Percentiles rank a stretch among this genome's conserved stretches.
Conservation (phyloP, 2,888 invertebrate species). For the Acrocyrtus sp. region DNA sequence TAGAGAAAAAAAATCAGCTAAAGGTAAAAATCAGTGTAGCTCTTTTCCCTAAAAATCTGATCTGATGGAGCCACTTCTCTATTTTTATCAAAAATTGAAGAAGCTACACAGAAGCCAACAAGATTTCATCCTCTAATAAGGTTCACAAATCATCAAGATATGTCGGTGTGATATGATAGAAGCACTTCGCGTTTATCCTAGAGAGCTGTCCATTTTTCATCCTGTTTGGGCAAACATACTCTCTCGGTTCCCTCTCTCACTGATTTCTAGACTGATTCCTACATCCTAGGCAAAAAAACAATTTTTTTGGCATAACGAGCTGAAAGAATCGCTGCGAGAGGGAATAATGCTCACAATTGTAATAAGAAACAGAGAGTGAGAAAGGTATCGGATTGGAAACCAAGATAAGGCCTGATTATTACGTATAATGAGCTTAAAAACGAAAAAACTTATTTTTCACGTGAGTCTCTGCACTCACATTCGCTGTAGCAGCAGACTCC, state of each 20-base stretch:
- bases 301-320: constrained; percentile 17
- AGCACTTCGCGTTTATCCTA: no score
- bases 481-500: no score
- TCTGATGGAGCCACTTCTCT: background rate
- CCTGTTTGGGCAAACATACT: no score
- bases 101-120: constrained; percentile 43
- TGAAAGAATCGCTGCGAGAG: no score
- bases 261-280: no score
- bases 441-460: no score
- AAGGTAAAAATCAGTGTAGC: background rate
- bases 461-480: no score
- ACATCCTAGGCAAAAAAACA: no score
- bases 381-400: constrained; percentile 31
- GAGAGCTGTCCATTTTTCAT: constrained; percentile 1
- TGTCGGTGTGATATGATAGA: constrained; percentile 43
- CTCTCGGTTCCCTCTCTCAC: no score
- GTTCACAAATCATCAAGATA: constrained; percentile 47
- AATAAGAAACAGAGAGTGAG: background rate
- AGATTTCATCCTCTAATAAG: constrained; percentile 45
- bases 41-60: background rate
- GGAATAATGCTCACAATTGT: no score
- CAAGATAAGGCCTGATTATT: constrained; percentile 36
- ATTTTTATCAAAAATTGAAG: constrained; percentile 17
- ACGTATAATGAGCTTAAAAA: constrained; percentile 33
- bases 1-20: background rate